phyloP scores from a whole-genome alignment of 2,888 invertebrate species.

The Anthoptus insignis region DNA sequence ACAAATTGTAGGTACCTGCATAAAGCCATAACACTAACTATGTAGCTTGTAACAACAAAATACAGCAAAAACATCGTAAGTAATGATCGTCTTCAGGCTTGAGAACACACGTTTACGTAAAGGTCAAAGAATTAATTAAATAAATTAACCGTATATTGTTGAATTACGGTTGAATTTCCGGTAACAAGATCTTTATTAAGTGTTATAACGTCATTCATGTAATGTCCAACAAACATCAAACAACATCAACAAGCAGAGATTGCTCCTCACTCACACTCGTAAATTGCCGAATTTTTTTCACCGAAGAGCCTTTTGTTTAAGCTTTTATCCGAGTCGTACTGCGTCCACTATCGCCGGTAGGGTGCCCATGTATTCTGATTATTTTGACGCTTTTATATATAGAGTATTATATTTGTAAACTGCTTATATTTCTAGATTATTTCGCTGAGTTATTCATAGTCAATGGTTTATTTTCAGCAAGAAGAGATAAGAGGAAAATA shows the following conservation, averaged over 20 bases:
- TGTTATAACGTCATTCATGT: neutral
- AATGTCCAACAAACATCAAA: constrained; percentile 16
- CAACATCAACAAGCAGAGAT: constrained; percentile 14
- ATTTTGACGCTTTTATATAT: no score
- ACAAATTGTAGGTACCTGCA: neutral
- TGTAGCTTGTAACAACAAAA: constrained; percentile 2
- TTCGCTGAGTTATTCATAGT: no score
- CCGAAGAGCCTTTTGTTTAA: constrained; percentile 33
- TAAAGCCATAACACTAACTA: neutral
- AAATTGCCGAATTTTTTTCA: constrained; percentile 29
- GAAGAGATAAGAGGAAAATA: no score
- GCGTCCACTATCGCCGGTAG: constrained; percentile 16
- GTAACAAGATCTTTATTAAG: no score
- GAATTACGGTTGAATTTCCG: no score
- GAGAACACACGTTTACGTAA: neutral
- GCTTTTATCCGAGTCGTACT: constrained; percentile 30
- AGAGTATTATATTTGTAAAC: no score
- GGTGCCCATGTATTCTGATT: neutral
- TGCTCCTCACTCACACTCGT: constrained; percentile 17
- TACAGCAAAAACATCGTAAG: neutral
- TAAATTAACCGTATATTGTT: no score
- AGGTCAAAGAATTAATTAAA: constrained; percentile 26
- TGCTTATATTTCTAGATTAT: neutral
- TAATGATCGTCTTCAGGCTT: neutral
- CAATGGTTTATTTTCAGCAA: no score